Conservation (phyloP, 2,113 vertebrate genomes). For the Calcarius ornatus region DNA sequence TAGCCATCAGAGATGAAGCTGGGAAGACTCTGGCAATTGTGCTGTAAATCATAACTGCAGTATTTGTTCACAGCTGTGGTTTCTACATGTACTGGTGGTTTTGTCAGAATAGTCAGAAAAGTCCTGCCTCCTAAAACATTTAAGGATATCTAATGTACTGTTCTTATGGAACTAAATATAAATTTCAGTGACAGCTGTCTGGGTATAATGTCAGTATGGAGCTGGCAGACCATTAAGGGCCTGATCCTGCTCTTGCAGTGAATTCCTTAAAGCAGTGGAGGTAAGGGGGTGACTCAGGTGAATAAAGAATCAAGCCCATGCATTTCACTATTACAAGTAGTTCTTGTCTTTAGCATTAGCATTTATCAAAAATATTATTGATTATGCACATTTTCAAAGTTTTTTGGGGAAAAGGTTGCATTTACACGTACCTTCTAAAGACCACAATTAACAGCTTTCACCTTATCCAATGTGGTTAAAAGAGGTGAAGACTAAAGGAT, state of each 20-base stretch:
- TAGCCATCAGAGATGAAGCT: neutral
- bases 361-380: neutral
- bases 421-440: neutral
- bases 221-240: neutral
- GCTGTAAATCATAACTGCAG: constrained; percentile 19
- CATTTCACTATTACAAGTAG: neutral
- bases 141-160: neutral
- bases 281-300: neutral
- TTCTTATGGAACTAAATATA: neutral
- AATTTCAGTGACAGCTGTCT: neutral
- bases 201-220: neutral
- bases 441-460: neutral
- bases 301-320: neutral
- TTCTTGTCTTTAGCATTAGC: neutral
- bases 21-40: neutral
- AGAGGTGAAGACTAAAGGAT: neutral
- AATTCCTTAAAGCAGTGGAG: neutral
- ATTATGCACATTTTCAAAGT: neutral
- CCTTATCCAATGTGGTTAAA: neutral
- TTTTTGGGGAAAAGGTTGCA: neutral
- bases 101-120: neutral
- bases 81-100: neutral
- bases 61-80: constrained; percentile 9
- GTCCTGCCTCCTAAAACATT: constrained; percentile 20
- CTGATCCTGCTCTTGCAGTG: neutral